Evolutionary conservation across 2,797 vertebrate genomes (phyloP), one percentile per base, ranked within the genome.

Genomic region (Arnoldichthys spilopterus): DNA sequence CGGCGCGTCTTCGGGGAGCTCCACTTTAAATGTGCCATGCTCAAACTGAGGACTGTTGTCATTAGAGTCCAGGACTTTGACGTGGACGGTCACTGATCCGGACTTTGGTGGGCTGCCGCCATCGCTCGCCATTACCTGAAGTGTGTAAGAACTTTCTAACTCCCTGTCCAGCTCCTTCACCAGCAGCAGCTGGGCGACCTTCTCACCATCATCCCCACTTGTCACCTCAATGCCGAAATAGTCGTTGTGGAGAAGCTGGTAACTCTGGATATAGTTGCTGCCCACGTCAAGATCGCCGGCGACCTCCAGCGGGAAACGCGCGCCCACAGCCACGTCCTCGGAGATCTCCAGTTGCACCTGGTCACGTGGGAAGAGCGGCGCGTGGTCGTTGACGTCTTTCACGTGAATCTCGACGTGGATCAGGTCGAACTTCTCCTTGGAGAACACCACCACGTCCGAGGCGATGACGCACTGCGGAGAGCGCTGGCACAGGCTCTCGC

Each of bases 381-480:
- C 75, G 83, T 95, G 90, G 82, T 95, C 94, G 84, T 95, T 95
- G 59, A 94, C 92, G 89, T 95, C 94, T 63, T 84, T 88, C 7
- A 95, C 92, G 76, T 95, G 94, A 32, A 95, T 90, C 87, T 95
- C 94, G 15, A 95, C 93, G 78, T 95, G 93, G 76, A 95, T 91
- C 61, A 95, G 90, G 13, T 93, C 91, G 70, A 94, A 94, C 87
- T 93, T 94, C 43, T 93, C 93, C 20, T 85, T 89, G 56, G 90
- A 91, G 84, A 92, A 91, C 73, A 92, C 92, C 83, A 95, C 93
- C 12, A 92, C 86, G 84, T 95, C 93, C 58, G 93, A 91, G 47
- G 91, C 76, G 85, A 95, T 79, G 58, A 92, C 82, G 82, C 94
- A 95, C 2, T 87, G 89, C 0, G 85, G 88, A 1, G 92, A 87